These are phyloP conservation scores for Menidia menidia DNA, from an alignment of 2,797 vertebrate genomes.

Conservation along the genomic window DNA sequence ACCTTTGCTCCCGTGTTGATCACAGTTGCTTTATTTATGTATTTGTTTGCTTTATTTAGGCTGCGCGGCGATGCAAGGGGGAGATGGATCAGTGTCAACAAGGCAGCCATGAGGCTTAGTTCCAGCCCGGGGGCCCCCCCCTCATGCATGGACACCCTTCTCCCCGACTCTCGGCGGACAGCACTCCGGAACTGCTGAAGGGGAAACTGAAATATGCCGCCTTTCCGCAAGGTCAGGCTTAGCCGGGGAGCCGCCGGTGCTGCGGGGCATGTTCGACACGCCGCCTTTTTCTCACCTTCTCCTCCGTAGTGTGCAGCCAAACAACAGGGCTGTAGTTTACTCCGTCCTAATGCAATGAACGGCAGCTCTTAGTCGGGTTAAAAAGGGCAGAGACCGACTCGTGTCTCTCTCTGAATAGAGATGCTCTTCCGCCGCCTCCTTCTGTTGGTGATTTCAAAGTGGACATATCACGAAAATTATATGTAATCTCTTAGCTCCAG, in stretches of 20 bases:
- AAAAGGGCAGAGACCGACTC: constrained; percentile 34
- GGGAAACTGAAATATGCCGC: constrained; percentile 68
- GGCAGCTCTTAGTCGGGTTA: constrained; percentile 14
- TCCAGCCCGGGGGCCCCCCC: constrained; percentile 68
- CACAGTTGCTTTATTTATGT: constrained; percentile 37
- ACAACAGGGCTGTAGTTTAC: constrained; percentile 14
- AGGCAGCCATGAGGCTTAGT: constrained; percentile 65
- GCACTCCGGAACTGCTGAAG: constrained; percentile 57
- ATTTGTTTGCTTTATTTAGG: constrained; percentile 64
- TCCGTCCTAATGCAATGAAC: constrained; percentile 15
- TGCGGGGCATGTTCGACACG: constrained; percentile 60
- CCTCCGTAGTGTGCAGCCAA: constrained; percentile 25
- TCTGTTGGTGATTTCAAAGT: too few species aligned
- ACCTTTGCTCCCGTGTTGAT: constrained; percentile 44
- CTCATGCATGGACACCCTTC: constrained; percentile 49
- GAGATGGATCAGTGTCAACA: constrained; percentile 71
- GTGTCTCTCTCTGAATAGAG: constrained; percentile 48
- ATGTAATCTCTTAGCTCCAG: too few species aligned
- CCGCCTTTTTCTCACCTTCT: constrained; percentile 16
- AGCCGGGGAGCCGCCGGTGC: constrained; percentile 52
- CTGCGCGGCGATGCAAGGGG: constrained; percentile 52
- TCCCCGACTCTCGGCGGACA: constrained; percentile 49
- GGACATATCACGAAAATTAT: too few species aligned
- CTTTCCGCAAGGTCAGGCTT: constrained; percentile 58
- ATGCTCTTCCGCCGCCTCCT: background rate